A percentile compares a stretch with the other conserved stretches of the same genome.
Evolutionary conservation across 2,888 invertebrate species (phyloP).

Genomic region (Morpho helenor): DNA sequence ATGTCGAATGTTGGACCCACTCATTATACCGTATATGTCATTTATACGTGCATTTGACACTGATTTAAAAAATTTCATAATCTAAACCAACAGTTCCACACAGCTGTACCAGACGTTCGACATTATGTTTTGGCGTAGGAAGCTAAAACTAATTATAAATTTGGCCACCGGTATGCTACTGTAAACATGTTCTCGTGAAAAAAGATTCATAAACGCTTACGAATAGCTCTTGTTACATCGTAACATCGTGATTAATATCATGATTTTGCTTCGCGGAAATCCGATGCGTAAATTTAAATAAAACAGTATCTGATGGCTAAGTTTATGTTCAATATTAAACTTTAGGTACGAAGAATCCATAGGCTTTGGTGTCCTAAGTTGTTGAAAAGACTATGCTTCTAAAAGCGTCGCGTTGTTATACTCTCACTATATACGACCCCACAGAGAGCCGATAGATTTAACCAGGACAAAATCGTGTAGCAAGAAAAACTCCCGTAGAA

Average conservation of each 20-base stretch:
- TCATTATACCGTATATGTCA: too few species aligned
- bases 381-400: too few species aligned
- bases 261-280: neutral
- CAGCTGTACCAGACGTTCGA: conserved; percentile 4
- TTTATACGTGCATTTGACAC: neutral
- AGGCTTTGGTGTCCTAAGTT: too few species aligned
- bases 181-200: conserved; percentile 14
- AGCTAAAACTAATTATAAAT: conserved; percentile 29
- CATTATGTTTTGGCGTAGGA: conserved; percentile 21
- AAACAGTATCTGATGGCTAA: too few species aligned
- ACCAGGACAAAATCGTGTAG: too few species aligned
- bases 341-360: too few species aligned
- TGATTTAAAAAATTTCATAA: neutral
- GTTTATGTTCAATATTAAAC: too few species aligned
- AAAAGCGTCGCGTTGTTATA: too few species aligned
- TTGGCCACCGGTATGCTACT: conserved; percentile 26
- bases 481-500: too few species aligned
- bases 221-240: conserved; percentile 2
- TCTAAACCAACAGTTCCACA: neutral
- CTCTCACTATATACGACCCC: too few species aligned
- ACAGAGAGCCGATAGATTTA: too few species aligned
- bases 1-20: too few species aligned
- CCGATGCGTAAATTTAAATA: neutral
- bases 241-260: neutral
- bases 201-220: neutral